Evolutionary conservation across 2,797 vertebrate genomes (phyloP), one percentile per base, ranked within the genome.

Genomic region (Lates japonicus): DNA sequence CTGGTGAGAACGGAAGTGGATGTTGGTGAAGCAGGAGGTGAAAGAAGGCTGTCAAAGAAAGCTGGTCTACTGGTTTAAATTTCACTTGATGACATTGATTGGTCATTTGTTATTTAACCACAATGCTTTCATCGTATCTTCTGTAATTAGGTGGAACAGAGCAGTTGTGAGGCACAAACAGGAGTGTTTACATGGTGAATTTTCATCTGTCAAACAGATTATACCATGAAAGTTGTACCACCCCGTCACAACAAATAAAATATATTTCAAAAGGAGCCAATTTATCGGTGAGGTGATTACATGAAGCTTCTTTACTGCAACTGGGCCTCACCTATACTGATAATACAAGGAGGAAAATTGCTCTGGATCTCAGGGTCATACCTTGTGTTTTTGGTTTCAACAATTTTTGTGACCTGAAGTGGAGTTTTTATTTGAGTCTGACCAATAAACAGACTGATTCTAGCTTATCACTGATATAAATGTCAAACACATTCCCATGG

Each of bases 1-100:
- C 48, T 41, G 77, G 66, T 80, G 86, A 83, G 87, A 79, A 78
- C 42, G 37, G 79, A 85, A 83, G 83, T 80, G 35, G 83, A 82
- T 78, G 68, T 60, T 72, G 70, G 67, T 59, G 60, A 67, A 74
- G 63, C 29, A 57, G 70, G 62, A 70, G 79, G 64, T 68, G 49
- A 70, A 80, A 46, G 35, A 68, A 33, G 46, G 25, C 68, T 59
- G 80, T 58, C 78, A 74, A 60, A 76, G 44, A 76, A 69, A 48
- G 63, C 44, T n/a, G 29, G 20, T 54, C 7, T 14, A 12, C 7
- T 25, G n/a, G 46, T 78, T 60, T 41, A 49, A 49, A 29, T 82
- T 60, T 70, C 17, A 33, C 20, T 49, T 3, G 20, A 64, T 67
- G 20, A 61, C 76, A 49, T 74, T 35, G 69, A 70, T 58, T n/a